A percentile compares a stretch with the other conserved stretches of the same genome.
Evolutionary conservation across 2,888 invertebrate species (phyloP).

Genomic region (Sabellastarte sp.): DNA sequence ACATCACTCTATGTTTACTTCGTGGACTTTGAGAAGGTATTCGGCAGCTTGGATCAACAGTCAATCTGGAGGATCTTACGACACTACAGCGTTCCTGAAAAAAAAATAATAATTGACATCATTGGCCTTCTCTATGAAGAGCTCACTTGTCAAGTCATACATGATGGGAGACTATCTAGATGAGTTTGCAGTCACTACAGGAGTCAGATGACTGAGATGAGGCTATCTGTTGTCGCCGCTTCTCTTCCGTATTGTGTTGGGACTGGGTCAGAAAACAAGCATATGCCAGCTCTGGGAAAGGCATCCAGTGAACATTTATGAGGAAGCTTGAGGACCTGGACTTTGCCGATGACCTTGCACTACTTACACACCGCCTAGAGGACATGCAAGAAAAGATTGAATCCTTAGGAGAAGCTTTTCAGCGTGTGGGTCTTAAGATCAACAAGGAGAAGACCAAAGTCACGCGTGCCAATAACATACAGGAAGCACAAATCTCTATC

Average conservation of each 20-base stretch:
- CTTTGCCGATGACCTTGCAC: neutral
- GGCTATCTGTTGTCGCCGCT: neutral
- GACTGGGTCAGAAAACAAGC: neutral
- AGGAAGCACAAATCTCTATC: neutral
- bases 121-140: neutral
- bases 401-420: neutral
- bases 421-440: neutral
- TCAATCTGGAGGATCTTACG: neutral
- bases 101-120: neutral
- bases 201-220: neutral
- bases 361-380: neutral
- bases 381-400: neutral
- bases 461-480: neutral
- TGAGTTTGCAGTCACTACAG: neutral
- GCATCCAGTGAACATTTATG: neutral
- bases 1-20: neutral
- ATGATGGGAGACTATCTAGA: too few relatives aligned
- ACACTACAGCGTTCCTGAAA: neutral
- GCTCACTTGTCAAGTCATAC: neutral
- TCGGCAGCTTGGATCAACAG: neutral
- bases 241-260: neutral
- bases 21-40: neutral
- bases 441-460: neutral
- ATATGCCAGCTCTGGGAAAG: neutral
- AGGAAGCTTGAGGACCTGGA: neutral